These are phyloP conservation scores for Nebria salina DNA, from an alignment of 2,888 invertebrate genomes.

Conservation along the genomic window DNA sequence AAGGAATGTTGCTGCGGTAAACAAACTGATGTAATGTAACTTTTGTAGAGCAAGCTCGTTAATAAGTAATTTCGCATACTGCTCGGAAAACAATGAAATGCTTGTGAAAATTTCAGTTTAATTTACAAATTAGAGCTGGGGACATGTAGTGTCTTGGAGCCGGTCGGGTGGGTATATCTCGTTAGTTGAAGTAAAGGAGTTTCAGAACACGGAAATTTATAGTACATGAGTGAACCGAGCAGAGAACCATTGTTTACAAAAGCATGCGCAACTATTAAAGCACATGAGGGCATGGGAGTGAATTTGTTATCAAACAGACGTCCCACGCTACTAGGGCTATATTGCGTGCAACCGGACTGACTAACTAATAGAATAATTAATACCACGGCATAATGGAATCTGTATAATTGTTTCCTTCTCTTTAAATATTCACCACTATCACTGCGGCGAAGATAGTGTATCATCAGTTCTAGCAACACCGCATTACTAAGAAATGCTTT, in stretches of 20 bases:
- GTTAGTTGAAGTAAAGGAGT: constrained; percentile 11
- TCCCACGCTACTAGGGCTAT: not conserved
- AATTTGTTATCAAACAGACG: constrained; percentile 8
- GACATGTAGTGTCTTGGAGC: not conserved
- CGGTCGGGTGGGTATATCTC: not conserved
- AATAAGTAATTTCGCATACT: constrained; percentile 24
- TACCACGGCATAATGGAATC: too few species aligned
- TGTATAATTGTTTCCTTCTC: too few species aligned
- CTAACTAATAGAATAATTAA: too few species aligned
- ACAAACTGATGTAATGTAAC: not conserved
- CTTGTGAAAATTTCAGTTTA: constrained; percentile 22
- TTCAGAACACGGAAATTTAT: constrained; percentile 18
- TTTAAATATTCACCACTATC: too few species aligned
- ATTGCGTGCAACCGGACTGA: too few species aligned
- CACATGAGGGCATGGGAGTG: not conserved
- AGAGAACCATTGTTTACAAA: constrained; percentile 35
- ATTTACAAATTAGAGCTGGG: constrained; percentile 24
- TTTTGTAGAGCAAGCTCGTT: constrained; percentile 7
- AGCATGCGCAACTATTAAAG: not conserved
- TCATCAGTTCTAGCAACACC: too few species aligned
- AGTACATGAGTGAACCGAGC: constrained; percentile 2
- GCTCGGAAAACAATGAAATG: constrained; percentile 21
- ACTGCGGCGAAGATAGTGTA: too few species aligned
- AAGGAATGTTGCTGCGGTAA: not conserved
- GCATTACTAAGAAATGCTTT: too few species aligned